Evolutionary conservation across 2,888 invertebrate genomes (phyloP).

Genomic region (Drosophila maculinotata): DNA sequence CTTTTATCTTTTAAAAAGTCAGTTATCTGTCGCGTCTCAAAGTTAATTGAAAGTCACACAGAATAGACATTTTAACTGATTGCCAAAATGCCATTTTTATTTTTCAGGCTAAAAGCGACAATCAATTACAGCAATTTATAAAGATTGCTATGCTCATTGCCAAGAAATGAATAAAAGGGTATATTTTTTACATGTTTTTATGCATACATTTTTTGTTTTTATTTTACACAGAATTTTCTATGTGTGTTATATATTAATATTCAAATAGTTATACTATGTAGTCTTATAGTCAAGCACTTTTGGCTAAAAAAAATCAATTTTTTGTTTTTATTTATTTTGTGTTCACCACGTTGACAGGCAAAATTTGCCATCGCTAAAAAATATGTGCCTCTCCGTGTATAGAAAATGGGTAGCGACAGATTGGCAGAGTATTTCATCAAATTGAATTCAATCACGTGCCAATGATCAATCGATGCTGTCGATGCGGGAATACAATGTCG

Average conservation of each 20-base stretch:
- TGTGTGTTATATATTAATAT: too few species aligned
- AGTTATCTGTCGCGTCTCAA: background rate
- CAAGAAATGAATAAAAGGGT: background rate
- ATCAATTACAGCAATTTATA: slow-evolving; percentile 45
- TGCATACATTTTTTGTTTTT: background rate
- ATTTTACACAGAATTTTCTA: too few species aligned
- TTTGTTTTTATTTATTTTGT: slow-evolving; percentile 5
- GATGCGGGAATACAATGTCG: slow-evolving; percentile 65
- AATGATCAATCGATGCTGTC: slow-evolving; percentile 81
- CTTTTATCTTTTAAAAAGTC: background rate
- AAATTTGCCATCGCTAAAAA: slow-evolving; percentile 51
- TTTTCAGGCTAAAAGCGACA: slow-evolving; percentile 15
- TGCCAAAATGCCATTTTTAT: slow-evolving; percentile 4
- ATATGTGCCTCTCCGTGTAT: background rate
- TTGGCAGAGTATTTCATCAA: slow-evolving; percentile 78
- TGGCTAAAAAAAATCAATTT: background rate
- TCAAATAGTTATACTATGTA: too few species aligned
- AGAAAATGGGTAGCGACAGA: slow-evolving; percentile 59
- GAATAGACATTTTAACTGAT: slow-evolving; percentile 11
- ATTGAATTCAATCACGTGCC: slow-evolving; percentile 81
- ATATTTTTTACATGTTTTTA: too few species aligned
- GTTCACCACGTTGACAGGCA: slow-evolving; percentile 13
- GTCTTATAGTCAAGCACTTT: too few species aligned
- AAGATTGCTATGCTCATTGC: slow-evolving; percentile 8
- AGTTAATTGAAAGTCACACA: slow-evolving; percentile 14